Evolutionary conservation across 1,140 invertebrate genomes (phyloP), one percentile per base, ranked within the genome.

Genomic region (Cotesia chilonis): DNA sequence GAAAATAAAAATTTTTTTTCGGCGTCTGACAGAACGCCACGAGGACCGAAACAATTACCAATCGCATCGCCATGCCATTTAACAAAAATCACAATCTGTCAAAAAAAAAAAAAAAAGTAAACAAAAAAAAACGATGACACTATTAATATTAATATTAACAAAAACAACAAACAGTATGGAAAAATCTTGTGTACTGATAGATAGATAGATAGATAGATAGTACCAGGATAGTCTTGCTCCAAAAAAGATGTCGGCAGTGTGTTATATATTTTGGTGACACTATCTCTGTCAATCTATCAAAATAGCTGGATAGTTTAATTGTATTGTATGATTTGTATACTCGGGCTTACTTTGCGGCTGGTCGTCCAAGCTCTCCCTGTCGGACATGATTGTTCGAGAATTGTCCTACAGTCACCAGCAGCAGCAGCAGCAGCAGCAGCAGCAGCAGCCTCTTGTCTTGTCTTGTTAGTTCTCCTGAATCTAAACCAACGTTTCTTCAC

Each of bases 291-390:
- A 9, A 41, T 41, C 38, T 47, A 6, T 47, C 28, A 28, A 28
- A 28, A 28, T 28, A 28, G 28, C 28, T 28, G 2, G 28, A 28
- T 28, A 28, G 28, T 28, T 28, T 28, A 28, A 28, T 17, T 17
- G 17, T 17, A 69, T 70, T 47, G 41, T 1, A 64, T 41, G 28
- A 54, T 71, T 7, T 55, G 38, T 57, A 28, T 28, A 28, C 55
- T 68, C 52, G 6, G 6, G 72, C 87, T 86, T 86, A 88, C 88
- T 89, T 87, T 88, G 88, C 77, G 85, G 87, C 82, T 89, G 88
- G 80, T 89, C 88, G 85, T 89, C 88, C 80, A 88, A 87, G 81
- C 89, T 89, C 82, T 89, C 89, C 75, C 87, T 87, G 84, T 89
- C 88, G 82, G 89, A 89, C 89, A 89, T 89, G 82, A 78, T 81